Conservation (phyloP, 1,140 invertebrate species). For the Drosophila arawakana region DNA sequence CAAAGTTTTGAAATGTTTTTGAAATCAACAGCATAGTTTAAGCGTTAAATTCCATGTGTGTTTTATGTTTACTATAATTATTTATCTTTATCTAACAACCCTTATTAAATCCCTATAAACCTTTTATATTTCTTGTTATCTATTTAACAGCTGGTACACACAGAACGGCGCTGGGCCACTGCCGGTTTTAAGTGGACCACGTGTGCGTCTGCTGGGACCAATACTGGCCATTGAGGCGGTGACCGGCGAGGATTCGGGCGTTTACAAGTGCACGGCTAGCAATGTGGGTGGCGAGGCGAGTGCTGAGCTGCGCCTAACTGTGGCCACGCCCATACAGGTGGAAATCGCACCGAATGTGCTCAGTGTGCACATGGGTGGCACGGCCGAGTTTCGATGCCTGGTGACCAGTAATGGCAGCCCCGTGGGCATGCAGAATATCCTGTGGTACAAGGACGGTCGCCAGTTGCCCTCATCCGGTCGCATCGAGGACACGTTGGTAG, state of each 20-base stretch:
- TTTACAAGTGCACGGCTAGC: slow-evolving; percentile 89
- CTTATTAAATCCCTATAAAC: background rate
- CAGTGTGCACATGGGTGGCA: slow-evolving; percentile 91
- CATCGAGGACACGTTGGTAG: slow-evolving; percentile 87
- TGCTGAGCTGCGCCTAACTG: slow-evolving; percentile 88
- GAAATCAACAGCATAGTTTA: too few species aligned
- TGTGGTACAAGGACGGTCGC: slow-evolving; percentile 91
- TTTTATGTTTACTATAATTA: too few species aligned
- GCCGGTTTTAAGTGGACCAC: slow-evolving; percentile 87
- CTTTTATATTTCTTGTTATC: slow-evolving; percentile 52
- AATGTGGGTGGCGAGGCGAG: slow-evolving; percentile 90
- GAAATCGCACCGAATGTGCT: slow-evolving; percentile 89
- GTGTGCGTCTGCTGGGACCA: slow-evolving; percentile 88
- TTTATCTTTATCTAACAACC: too few species aligned
- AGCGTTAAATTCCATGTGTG: too few species aligned
- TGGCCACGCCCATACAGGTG: slow-evolving; percentile 89
- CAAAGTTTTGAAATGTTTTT: too few species aligned
- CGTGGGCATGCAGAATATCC: slow-evolving; percentile 84
- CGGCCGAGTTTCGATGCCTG: slow-evolving; percentile 90
- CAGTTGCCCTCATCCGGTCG: slow-evolving; percentile 88
- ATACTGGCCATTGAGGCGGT: slow-evolving; percentile 90
- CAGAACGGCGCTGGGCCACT: slow-evolving; percentile 88
- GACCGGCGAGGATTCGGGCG: slow-evolving; percentile 88
- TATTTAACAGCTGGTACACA: slow-evolving; percentile 87
- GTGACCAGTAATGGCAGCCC: slow-evolving; percentile 85